Percentiles rank a stretch among this genome's conserved stretches.
These are phyloP conservation scores for Danaus melanippus DNA, from an alignment of 1,140 invertebrate genomes.

Conservation along the genomic window DNA sequence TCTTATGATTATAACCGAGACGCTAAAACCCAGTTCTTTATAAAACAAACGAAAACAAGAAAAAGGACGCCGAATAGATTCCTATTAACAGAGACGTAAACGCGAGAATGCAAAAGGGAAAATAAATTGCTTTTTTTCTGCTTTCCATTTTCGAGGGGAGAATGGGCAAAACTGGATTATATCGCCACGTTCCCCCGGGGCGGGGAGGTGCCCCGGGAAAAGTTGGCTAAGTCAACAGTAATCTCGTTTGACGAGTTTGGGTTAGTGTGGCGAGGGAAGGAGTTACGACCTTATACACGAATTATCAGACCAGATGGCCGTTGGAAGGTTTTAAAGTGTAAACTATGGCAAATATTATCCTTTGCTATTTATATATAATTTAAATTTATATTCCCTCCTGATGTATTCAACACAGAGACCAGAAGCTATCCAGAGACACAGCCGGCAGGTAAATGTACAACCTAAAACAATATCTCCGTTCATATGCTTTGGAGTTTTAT, in stretches of 20 bases:
- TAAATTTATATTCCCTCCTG: no score
- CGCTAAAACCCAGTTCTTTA: no score
- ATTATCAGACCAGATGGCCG: neutral
- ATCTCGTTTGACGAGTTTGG: slow-evolving; percentile 38
- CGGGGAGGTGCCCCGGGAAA: slow-evolving; percentile 18
- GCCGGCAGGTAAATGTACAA: no score
- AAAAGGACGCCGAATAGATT: neutral
- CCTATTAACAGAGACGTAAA: slow-evolving; percentile 10
- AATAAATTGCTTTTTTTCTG: slow-evolving; percentile 41
- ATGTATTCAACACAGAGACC: no score
- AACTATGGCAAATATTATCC: no score
- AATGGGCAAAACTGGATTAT: slow-evolving; percentile 57
- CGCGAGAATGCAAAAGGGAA: slow-evolving; percentile 21
- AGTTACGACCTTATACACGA: slow-evolving; percentile 11
- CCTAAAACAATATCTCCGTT: no score
- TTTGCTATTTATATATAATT: no score
- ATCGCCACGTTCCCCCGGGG: slow-evolving; percentile 34
- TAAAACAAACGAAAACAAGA: slow-evolving; percentile 6
- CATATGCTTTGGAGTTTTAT: no score
- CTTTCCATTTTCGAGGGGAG: slow-evolving; percentile 36
- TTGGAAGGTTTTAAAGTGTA: neutral
- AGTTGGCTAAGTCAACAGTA: slow-evolving; percentile 41
- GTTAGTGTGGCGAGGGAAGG: slow-evolving; percentile 19
- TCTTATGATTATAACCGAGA: no score
- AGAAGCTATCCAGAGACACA: no score